A percentile compares a stretch with the other conserved stretches of the same genome.
Conservation (phyloP, 1,140 invertebrate species). For the Aphis craccivora region DNA sequence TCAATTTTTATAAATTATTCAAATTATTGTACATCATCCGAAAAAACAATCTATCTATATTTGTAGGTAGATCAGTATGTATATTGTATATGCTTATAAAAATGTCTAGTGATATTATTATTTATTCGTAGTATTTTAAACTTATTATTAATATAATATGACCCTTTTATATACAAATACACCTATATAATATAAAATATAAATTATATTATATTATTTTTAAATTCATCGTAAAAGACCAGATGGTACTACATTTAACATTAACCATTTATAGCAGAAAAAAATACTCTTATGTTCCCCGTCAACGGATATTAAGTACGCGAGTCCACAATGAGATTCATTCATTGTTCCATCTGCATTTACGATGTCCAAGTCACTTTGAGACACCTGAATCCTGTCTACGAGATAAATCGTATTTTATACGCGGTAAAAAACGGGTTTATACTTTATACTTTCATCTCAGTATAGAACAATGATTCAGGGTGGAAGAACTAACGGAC, state of each 20-base stretch:
- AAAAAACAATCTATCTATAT: not conserved
- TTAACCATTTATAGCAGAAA: constrained; percentile 21
- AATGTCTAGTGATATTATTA: not conserved
- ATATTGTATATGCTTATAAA: not conserved
- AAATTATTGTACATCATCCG: not conserved
- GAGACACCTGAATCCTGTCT: constrained; percentile 39
- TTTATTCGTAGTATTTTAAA: not conserved
- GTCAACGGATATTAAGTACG: not conserved
- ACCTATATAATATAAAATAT: not conserved
- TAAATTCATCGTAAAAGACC: not conserved
- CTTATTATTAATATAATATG: not conserved
- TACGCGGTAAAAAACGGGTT: constrained; percentile 21
- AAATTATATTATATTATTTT: not conserved
- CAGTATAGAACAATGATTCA: constrained; percentile 18
- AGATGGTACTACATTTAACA: constrained; percentile 33
- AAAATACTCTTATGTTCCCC: constrained; percentile 23
- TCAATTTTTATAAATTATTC: not conserved
- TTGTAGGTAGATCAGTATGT: not conserved
- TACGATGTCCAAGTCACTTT: constrained; percentile 35
- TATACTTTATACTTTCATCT: constrained; percentile 30
- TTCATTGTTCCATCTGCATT: constrained; percentile 56
- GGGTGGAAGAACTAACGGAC: constrained; percentile 49
- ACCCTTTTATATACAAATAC: not conserved
- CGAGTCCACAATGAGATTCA: constrained; percentile 24
- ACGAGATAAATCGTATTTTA: constrained; percentile 42